phyloP scores from a whole-genome alignment of 2,888 invertebrate species.

The Drosophila ochracea region DNA sequence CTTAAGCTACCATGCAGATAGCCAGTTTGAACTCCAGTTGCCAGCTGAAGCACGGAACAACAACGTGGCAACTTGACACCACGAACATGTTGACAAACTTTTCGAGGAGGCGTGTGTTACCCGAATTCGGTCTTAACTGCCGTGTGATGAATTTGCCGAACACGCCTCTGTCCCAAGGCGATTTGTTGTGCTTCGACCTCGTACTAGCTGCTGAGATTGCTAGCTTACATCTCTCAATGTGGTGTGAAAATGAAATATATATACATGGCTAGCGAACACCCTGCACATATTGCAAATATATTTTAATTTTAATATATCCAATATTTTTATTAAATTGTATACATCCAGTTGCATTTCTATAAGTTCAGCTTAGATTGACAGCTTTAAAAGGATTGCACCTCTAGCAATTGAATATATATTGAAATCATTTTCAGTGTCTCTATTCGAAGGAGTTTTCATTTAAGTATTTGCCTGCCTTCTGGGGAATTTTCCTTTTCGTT shows the following conservation, averaged over 20 bases:
- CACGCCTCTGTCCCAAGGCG: conserved; percentile 52
- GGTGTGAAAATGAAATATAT: neutral
- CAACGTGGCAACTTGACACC: conserved; percentile 28
- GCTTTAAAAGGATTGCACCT: neutral
- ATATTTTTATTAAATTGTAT: neutral
- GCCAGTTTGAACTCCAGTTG: conserved; percentile 10
- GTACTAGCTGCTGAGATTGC: conserved; percentile 60
- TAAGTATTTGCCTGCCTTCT: conserved; percentile 42
- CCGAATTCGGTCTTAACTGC: conserved; percentile 8
- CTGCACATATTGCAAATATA: neutral
- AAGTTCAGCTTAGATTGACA: neutral
- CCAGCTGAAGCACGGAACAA: conserved; percentile 13
- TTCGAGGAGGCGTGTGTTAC: neutral
- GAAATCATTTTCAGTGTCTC: neutral
- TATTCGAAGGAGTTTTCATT: conserved; percentile 37
- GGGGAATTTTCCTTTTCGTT: conserved; percentile 46
- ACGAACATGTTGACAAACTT: conserved; percentile 62
- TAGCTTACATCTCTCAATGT: conserved; percentile 17
- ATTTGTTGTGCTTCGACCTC: conserved; percentile 29
- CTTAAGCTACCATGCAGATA: conserved; percentile 33
- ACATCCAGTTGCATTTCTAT: neutral
- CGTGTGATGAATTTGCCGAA: conserved; percentile 55
- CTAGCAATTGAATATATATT: neutral
- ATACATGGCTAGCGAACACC: conserved; percentile 4
- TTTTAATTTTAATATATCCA: neutral